A percentile compares a stretch with the other conserved stretches of the same genome.
These are phyloP conservation scores for Barnardius zonarius DNA, from an alignment of 2,113 vertebrate genomes.

Conservation along the genomic window DNA sequence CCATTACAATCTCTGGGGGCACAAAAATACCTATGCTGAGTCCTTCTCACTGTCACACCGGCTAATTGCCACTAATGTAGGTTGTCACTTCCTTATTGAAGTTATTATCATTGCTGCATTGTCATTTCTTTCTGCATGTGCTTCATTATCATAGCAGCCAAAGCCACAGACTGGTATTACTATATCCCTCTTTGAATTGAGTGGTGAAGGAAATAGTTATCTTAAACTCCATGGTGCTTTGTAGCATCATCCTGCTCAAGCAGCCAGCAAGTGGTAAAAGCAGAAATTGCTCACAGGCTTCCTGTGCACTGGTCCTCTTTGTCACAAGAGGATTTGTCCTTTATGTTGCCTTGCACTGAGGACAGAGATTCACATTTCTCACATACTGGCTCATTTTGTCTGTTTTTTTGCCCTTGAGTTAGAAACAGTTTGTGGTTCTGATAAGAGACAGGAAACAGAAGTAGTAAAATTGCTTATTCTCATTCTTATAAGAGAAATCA, in stretches of 20 bases:
- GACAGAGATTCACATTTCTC: not conserved
- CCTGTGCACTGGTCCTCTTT: not conserved
- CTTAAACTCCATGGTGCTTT: not conserved
- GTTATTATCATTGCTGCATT: not conserved
- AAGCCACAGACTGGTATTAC: not conserved
- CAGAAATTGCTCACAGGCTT: not conserved
- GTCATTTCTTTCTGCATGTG: not conserved
- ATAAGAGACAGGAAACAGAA: not conserved
- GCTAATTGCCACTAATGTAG: not conserved
- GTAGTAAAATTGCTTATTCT: not conserved
- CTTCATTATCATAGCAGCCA: not conserved
- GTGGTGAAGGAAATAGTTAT: not conserved
- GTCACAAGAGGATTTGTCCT: not conserved
- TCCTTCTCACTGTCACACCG: not conserved
- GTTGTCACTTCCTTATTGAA: not conserved
- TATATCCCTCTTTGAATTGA: not conserved
- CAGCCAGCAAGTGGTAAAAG: not conserved
- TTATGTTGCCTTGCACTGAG: not conserved
- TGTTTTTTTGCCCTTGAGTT: not conserved
- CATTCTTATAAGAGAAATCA: not conserved
- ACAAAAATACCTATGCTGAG: not conserved
- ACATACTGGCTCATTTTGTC: not conserved
- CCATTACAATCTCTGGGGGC: not conserved
- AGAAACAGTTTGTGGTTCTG: not conserved
- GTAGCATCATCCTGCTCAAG: not conserved